Percentiles rank a stretch among this genome's conserved stretches.
These are phyloP conservation scores for Drepana arcuata DNA, from an alignment of 1,140 invertebrate genomes.

Conservation along the genomic window DNA sequence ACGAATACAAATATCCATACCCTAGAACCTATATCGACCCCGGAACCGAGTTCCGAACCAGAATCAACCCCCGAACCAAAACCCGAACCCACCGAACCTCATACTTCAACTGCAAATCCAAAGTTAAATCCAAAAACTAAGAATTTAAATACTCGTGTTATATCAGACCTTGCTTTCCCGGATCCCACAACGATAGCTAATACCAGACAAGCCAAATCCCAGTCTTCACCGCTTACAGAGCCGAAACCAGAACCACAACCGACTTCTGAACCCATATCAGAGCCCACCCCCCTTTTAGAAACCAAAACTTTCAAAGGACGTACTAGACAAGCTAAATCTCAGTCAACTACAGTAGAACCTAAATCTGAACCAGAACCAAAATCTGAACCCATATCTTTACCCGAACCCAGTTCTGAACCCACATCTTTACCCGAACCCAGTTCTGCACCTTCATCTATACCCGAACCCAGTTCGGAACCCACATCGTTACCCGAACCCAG, in stretches of 20 bases:
- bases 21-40: too few species aligned
- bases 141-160: too few species aligned
- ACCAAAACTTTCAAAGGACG: conserved; percentile 54
- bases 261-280: conserved; percentile 13
- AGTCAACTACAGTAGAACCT: conserved; percentile 51
- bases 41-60: conserved; percentile 32
- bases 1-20: too few species aligned
- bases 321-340: conserved; percentile 41
- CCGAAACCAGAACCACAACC: conserved; percentile 47
- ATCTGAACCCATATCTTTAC: conserved; percentile 51
- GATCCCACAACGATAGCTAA: too few species aligned
- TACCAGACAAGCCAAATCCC: too few species aligned
- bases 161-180: too few species aligned
- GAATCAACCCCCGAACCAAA: conserved; percentile 52
- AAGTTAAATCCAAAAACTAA: too few species aligned
- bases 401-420: conserved; percentile 22
- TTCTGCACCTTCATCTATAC: too few species aligned
- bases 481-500: conserved; percentile 51
- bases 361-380: conserved; percentile 57
- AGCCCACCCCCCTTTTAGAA: conserved; percentile 31
- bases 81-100: conserved; percentile 30
- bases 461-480: conserved; percentile 20
- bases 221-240: conserved; percentile 29
- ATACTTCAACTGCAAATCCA: too few species aligned
- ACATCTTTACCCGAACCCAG: conserved; percentile 33